Evolutionary conservation across 1,140 invertebrate species (phyloP).

Genomic region (Zaprionus gabonicus): DNA sequence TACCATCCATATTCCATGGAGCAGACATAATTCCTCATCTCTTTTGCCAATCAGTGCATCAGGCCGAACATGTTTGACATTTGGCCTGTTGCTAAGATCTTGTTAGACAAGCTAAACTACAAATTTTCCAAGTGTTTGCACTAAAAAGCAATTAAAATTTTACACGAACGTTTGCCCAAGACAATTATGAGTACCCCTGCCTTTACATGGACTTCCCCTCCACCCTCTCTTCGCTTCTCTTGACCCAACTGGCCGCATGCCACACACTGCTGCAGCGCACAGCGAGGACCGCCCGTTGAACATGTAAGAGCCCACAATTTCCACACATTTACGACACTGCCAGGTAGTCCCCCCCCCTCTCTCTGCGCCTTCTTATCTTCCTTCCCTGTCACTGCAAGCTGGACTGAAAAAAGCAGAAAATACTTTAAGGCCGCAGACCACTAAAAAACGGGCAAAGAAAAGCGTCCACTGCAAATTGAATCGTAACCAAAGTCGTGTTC

Average conservation of each 20-base stretch:
- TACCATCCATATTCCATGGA: background rate
- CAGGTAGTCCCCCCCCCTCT: constrained; percentile 6
- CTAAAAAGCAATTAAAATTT: constrained; percentile 82
- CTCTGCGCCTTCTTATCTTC: background rate
- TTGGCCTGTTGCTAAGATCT: constrained; percentile 38
- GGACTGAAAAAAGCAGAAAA: constrained; percentile 27
- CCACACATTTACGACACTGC: constrained; percentile 61
- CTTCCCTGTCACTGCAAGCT: background rate
- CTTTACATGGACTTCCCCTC: background rate
- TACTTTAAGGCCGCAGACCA: constrained; percentile 59
- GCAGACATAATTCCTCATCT: background rate
- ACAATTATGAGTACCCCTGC: constrained; percentile 70
- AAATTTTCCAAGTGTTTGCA: constrained; percentile 80
- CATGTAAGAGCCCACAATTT: constrained; percentile 79
- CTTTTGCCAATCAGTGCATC: constrained; percentile 30
- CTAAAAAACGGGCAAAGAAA: constrained; percentile 60
- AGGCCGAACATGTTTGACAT: constrained; percentile 39
- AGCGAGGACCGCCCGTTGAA: constrained; percentile 57
- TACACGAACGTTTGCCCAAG: constrained; percentile 78
- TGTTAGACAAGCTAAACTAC: constrained; percentile 58
- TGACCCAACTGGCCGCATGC: constrained; percentile 60
- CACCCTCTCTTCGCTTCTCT: background rate
- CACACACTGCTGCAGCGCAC: constrained; percentile 36
- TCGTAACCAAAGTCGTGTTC: constrained; percentile 78
- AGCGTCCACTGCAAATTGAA: constrained; percentile 75